Evolutionary conservation across 2,797 vertebrate species (phyloP).

Genomic region (Sebastes flavidus): DNA sequence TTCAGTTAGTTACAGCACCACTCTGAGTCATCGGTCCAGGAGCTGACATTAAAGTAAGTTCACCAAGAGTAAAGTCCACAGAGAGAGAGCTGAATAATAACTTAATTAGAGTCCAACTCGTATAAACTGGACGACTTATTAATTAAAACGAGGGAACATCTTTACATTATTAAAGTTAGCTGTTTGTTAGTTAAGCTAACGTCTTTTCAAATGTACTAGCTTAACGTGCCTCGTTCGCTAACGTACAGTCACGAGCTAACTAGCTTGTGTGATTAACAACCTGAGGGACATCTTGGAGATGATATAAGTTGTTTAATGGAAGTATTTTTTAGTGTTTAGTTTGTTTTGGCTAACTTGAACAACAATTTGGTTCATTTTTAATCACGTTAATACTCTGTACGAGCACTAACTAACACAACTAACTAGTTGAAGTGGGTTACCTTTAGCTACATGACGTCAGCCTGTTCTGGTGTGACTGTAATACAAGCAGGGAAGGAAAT

Average conservation of each 20-base stretch:
- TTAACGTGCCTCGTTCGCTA: not conserved
- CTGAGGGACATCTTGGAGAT: not conserved
- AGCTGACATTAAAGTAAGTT: not conserved
- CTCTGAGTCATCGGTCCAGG: not conserved
- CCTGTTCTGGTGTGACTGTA: not conserved
- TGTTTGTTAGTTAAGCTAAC: too few species aligned
- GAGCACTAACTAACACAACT: not conserved
- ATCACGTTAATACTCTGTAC: not conserved
- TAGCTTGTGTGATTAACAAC: not conserved
- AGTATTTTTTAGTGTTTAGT: not conserved
- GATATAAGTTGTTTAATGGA: not conserved
- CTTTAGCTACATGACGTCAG: not conserved
- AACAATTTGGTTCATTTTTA: not conserved
- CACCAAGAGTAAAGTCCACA: accelerated
- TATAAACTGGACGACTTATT: not conserved
- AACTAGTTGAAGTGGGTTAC: not conserved
- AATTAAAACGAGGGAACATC: not conserved
- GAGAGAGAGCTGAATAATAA: not conserved
- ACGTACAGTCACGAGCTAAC: not conserved
- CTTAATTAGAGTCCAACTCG: not conserved
- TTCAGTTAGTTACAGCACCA: too few species aligned
- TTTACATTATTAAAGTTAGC: not conserved
- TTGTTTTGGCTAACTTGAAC: not conserved
- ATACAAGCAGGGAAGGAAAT: not conserved
- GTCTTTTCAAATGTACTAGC: not conserved